phyloP scores from a whole-genome alignment of 2,113 vertebrate species.

The Epinephelus lanceolatus region DNA sequence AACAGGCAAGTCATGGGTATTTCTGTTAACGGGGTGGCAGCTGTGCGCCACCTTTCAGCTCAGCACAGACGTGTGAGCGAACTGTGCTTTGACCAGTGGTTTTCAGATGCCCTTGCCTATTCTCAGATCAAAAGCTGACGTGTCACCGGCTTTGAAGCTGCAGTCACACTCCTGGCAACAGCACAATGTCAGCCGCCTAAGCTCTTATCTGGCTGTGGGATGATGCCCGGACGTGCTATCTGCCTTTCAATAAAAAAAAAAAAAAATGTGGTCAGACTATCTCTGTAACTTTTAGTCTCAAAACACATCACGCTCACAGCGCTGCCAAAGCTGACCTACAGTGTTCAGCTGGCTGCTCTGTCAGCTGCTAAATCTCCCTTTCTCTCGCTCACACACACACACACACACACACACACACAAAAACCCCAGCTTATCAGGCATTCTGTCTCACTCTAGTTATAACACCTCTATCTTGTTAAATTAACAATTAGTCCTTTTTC shows the following conservation, averaged over 20 bases:
- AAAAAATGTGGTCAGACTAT: constrained; percentile 27
- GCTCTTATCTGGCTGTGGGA: constrained; percentile 50
- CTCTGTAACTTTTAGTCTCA: constrained; percentile 39
- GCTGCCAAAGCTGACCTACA: constrained; percentile 29
- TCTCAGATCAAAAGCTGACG: constrained; percentile 73
- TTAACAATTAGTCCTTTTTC: constrained; percentile 43
- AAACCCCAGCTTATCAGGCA: neutral
- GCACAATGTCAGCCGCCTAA: constrained; percentile 52
- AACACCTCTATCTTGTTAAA: constrained; percentile 55
- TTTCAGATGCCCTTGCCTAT: constrained; percentile 67
- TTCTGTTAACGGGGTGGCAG: constrained; percentile 10
- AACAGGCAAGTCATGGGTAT: constrained; percentile 4
- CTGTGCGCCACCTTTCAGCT: constrained; percentile 38
- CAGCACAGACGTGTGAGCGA: constrained; percentile 41
- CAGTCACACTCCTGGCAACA: constrained; percentile 62
- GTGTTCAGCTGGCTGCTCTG: constrained; percentile 26
- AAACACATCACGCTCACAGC: constrained; percentile 7
- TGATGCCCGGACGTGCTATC: constrained; percentile 45
- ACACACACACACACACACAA: neutral
- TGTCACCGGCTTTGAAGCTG: constrained; percentile 69
- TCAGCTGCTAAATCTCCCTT: constrained; percentile 41
- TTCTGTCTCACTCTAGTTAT: constrained; percentile 5
- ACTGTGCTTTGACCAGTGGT: constrained; percentile 51
- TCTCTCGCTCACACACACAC: neutral
- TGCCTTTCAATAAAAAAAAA: constrained; percentile 39